These are phyloP conservation scores for Apteryx mantelli DNA, from an alignment of 2,113 vertebrate species.

Conservation along the genomic window DNA sequence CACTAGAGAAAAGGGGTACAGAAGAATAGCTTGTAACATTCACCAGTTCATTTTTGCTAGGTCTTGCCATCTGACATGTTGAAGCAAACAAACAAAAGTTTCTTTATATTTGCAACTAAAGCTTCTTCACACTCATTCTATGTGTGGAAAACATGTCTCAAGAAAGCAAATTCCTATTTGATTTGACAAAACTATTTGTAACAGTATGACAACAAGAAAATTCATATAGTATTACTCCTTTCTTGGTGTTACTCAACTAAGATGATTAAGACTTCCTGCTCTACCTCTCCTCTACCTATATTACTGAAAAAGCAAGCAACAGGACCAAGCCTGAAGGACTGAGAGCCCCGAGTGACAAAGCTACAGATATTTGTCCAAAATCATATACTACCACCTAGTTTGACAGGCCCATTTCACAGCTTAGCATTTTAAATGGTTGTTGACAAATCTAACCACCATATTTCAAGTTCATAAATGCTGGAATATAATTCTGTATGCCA, in stretches of 20 bases:
- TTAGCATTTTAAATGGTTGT: neutral
- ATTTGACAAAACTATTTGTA: neutral
- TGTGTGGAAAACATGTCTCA: neutral
- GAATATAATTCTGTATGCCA: neutral
- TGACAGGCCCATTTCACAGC: neutral
- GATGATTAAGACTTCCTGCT: neutral
- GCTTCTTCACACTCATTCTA: neutral
- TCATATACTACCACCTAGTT: neutral
- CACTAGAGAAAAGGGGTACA: neutral
- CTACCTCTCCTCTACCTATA: neutral
- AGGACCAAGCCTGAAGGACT: neutral
- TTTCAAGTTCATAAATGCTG: too few species aligned
- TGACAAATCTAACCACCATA: neutral
- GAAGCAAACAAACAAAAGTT: neutral
- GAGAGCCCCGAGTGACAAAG: neutral
- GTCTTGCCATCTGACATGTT: neutral
- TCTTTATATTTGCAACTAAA: neutral
- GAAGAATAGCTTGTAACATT: neutral
- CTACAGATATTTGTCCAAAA: neutral
- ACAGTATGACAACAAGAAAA: neutral
- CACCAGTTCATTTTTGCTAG: neutral
- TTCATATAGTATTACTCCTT: neutral
- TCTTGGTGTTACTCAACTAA: neutral
- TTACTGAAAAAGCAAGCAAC: neutral
- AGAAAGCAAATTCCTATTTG: neutral